phyloP scores from a whole-genome alignment of 2,888 invertebrate genomes.

The Hyppa rectilinea region DNA sequence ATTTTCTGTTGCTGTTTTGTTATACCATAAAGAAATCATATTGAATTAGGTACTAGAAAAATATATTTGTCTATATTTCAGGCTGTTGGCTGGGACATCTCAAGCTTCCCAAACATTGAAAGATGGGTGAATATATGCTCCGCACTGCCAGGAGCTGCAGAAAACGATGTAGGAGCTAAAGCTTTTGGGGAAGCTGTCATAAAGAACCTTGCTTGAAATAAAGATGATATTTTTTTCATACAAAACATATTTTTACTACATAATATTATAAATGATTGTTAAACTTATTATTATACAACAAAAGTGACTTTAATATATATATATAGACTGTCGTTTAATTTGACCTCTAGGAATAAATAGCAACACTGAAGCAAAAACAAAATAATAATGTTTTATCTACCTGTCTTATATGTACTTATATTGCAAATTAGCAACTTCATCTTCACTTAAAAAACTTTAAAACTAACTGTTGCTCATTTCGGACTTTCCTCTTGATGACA shows the following conservation, averaged over 20 bases:
- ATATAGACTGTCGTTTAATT: conserved; percentile 35
- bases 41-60: not conserved
- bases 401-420: conserved; percentile 9
- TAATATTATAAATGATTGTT: conserved; percentile 51
- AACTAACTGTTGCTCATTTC: conserved; percentile 96
- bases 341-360: conserved; percentile 23
- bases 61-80: conserved; percentile 66
- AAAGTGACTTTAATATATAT: conserved; percentile 35
- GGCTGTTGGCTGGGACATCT: conserved; percentile 91
- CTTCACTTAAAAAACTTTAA: conserved; percentile 90
- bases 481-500: conserved; percentile 94
- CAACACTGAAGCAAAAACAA: conserved; percentile 12
- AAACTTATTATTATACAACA: conserved; percentile 56
- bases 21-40: not conserved
- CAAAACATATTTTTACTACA: conserved; percentile 66
- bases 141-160: conserved; percentile 90
- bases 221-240: conserved; percentile 35
- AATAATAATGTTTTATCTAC: conserved; percentile 3
- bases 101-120: conserved; percentile 89
- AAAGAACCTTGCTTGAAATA: conserved; percentile 83
- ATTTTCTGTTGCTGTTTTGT: not conserved
- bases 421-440: conserved; percentile 21
- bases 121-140: conserved; percentile 91
- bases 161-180: conserved; percentile 91
- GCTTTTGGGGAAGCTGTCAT: conserved; percentile 90